Percentiles rank a stretch among this genome's conserved stretches.
Evolutionary conservation across 2,113 vertebrate genomes (phyloP).

Genomic region (Sebastes schlegelii): DNA sequence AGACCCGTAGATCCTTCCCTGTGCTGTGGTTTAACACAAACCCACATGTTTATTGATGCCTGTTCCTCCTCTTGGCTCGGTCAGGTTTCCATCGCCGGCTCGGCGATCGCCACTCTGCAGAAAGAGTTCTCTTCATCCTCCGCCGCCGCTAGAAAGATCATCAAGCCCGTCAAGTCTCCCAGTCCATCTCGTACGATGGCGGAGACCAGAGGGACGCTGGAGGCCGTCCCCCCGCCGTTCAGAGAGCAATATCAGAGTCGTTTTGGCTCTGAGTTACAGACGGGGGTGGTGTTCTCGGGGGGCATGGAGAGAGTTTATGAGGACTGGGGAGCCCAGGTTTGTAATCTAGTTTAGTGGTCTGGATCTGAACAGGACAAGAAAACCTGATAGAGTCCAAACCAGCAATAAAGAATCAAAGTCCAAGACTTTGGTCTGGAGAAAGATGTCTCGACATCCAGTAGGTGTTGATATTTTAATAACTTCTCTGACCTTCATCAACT

Average conservation of each 20-base stretch:
- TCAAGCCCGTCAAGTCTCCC: conserved; percentile 87
- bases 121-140: conserved; percentile 82
- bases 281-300: conserved; percentile 77
- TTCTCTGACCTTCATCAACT: too few species aligned
- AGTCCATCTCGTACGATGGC: conserved; percentile 82
- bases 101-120: conserved; percentile 89
- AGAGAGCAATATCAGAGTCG: conserved; percentile 83
- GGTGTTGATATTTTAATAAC: background rate
- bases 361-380: conserved; percentile 64
- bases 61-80: conserved; percentile 76
- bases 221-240: conserved; percentile 86
- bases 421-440: too few species aligned
- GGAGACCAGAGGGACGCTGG: conserved; percentile 78
- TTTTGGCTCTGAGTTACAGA: conserved; percentile 83
- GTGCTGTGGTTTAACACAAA: conserved; percentile 43
- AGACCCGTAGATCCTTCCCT: background rate
- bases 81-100: conserved; percentile 93
- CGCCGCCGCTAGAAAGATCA: conserved; percentile 57
- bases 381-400: conserved; percentile 49
- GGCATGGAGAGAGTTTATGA: conserved; percentile 77
- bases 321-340: conserved; percentile 86
- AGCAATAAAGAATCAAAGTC: background rate
- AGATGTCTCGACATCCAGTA: background rate
- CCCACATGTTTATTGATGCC: conserved; percentile 30
- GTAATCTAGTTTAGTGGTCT: conserved; percentile 53